These are phyloP conservation scores for Hippopotamus amphibius DNA, from an alignment of 2,113 vertebrate genomes.

Conservation along the genomic window DNA sequence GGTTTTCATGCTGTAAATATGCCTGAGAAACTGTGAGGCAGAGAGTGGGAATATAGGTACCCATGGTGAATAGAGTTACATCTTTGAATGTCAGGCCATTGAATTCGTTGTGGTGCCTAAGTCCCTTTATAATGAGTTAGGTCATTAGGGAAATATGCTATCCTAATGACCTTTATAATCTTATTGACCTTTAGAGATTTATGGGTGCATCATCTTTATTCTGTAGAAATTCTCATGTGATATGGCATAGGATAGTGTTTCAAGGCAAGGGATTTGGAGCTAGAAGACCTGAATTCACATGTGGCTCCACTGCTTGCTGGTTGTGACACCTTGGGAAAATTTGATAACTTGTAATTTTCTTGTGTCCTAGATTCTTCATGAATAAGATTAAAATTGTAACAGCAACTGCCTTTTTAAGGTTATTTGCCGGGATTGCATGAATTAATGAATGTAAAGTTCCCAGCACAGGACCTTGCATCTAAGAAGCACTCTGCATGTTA, in stretches of 20 bases:
- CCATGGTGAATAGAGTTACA: neutral
- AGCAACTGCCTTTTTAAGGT: neutral
- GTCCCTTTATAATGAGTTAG: constrained; percentile 14
- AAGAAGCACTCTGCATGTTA: neutral
- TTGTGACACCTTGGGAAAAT: neutral
- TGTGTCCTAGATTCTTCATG: constrained; percentile 14
- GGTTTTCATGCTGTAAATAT: neutral
- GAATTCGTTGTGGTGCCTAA: neutral
- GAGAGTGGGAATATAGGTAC: neutral
- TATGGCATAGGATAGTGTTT: neutral
- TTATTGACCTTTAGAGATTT: neutral
- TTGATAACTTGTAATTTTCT: neutral
- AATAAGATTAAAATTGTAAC: constrained; percentile 1
- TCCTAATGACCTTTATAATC: neutral
- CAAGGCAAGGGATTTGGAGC: neutral
- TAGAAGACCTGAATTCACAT: neutral
- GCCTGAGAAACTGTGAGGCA: neutral
- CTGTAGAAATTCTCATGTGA: neutral
- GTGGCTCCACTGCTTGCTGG: neutral
- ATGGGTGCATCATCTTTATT: neutral
- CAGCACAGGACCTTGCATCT: neutral
- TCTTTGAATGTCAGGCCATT: neutral
- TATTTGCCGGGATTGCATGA: neutral
- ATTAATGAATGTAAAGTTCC: neutral
- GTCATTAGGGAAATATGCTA: neutral